A percentile compares a stretch with the other conserved stretches of the same genome.
Conservation (phyloP, 2,797 vertebrate species). For the Taenioides sp. region DNA sequence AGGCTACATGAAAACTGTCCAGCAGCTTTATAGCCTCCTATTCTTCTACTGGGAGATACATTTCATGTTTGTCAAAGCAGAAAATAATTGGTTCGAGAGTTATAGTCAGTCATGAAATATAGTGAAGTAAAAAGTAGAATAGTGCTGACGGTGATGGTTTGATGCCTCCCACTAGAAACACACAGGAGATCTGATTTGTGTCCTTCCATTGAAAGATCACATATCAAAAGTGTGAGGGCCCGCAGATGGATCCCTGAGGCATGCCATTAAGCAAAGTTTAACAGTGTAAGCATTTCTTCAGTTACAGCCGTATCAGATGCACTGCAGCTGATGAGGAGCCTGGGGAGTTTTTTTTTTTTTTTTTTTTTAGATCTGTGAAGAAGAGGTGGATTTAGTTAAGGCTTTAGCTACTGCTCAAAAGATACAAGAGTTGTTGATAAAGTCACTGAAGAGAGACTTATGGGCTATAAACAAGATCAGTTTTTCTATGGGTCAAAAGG, state of each 20-base stretch:
- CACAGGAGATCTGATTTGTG: conserved; percentile 58
- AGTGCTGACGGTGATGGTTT: conserved; percentile 42
- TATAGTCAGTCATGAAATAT: conserved; percentile 41
- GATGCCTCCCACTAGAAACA: conserved; percentile 38
- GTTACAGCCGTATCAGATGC: conserved; percentile 62
- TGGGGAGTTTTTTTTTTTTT: conserved; percentile 32
- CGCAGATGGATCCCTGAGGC: conserved; percentile 67
- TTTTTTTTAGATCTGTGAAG: conserved; percentile 40
- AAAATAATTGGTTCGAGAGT: conserved; percentile 64
- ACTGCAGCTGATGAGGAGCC: conserved; percentile 37
- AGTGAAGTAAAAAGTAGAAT: conserved; percentile 35
- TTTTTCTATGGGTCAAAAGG: not conserved
- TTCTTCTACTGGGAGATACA: conserved; percentile 46
- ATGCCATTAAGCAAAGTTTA: conserved; percentile 62
- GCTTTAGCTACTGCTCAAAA: conserved; percentile 12
- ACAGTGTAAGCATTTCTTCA: conserved; percentile 61
- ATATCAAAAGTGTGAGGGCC: conserved; percentile 50
- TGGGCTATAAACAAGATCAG: not conserved
- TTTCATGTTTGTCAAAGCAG: conserved; percentile 63
- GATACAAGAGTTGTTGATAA: not conserved
- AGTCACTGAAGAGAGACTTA: not conserved
- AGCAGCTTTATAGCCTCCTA: conserved; percentile 26
- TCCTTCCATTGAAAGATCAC: conserved; percentile 57
- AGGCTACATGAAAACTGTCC: conserved; percentile 6
- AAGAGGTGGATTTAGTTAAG: conserved; percentile 28